Evolutionary conservation across 2,113 vertebrate species (phyloP).

Genomic region (Columba livia): DNA sequence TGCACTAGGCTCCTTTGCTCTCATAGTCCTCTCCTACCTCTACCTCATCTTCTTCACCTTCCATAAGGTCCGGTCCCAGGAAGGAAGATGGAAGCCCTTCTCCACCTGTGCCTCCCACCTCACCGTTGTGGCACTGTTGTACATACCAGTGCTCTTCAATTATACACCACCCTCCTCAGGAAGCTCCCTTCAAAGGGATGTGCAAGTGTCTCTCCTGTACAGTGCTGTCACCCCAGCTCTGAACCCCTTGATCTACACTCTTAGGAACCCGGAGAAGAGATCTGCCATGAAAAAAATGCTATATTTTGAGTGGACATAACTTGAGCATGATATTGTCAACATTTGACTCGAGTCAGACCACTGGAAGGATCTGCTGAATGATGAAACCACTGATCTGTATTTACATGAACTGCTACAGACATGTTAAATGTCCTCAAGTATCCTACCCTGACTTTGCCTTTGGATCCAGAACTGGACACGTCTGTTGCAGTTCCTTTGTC

Average conservation of each 20-base stretch:
- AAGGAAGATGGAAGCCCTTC: slow-evolving; percentile 11
- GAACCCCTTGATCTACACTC: slow-evolving; percentile 57
- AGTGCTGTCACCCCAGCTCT: slow-evolving; percentile 9
- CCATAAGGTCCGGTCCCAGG: not conserved
- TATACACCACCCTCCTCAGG: not conserved
- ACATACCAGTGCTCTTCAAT: not conserved
- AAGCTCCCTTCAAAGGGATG: not conserved
- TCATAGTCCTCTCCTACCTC: not conserved
- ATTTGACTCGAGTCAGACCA: not conserved
- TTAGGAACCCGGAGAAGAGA: slow-evolving; percentile 62
- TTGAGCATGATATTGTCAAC: too few relatives aligned
- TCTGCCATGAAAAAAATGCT: not conserved
- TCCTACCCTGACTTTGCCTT: too few relatives aligned
- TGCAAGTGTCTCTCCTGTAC: not conserved
- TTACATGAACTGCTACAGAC: too few relatives aligned
- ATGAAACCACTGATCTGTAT: too few relatives aligned
- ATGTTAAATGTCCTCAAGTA: too few relatives aligned
- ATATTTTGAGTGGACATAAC: too few relatives aligned
- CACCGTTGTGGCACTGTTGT: not conserved
- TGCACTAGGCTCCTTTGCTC: not conserved
- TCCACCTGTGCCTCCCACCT: slow-evolving; percentile 14
- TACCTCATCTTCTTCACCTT: not conserved
- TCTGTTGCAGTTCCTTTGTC: too few relatives aligned
- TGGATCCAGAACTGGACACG: too few relatives aligned
- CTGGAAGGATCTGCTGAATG: too few relatives aligned